phyloP scores from a whole-genome alignment of 2,888 invertebrate genomes.

The Nomada ruficornis region DNA sequence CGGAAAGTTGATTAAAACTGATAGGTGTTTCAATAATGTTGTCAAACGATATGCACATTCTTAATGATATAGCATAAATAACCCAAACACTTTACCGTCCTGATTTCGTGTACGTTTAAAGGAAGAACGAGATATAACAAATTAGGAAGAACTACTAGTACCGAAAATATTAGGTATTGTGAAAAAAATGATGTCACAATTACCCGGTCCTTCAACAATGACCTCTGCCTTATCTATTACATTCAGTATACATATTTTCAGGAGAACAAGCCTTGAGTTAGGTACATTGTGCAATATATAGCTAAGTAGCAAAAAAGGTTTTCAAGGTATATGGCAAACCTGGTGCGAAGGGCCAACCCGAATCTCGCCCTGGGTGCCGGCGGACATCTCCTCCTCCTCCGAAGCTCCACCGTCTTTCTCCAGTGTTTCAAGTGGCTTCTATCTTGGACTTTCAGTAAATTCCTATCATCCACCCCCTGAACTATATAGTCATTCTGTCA shows the following conservation, averaged over 20 bases:
- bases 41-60: conserved; percentile 9
- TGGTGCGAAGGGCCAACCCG: conserved; percentile 92
- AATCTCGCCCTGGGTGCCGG: conserved; percentile 91
- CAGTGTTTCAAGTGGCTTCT: conserved; percentile 82
- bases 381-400: conserved; percentile 85
- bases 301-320: conserved; percentile 79
- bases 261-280: conserved; percentile 79
- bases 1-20: conserved; percentile 18
- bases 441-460: conserved; percentile 83
- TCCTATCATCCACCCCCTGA: conserved; percentile 83
- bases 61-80: conserved; percentile 13
- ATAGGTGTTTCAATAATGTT: background rate
- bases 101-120: conserved; percentile 8
- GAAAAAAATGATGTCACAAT: conserved; percentile 36
- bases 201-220: conserved; percentile 38
- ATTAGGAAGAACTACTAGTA: conserved; percentile 27
- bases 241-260: conserved; percentile 47
- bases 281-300: conserved; percentile 80
- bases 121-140: conserved; percentile 10
- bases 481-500: conserved; percentile 78
- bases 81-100: conserved; percentile 15
- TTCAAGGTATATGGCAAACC: conserved; percentile 85
- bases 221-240: conserved; percentile 39
- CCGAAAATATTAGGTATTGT: conserved; percentile 37
- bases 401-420: conserved; percentile 84